Conservation (phyloP, 2,797 vertebrate genomes). For the Eospalax fontanierii region DNA sequence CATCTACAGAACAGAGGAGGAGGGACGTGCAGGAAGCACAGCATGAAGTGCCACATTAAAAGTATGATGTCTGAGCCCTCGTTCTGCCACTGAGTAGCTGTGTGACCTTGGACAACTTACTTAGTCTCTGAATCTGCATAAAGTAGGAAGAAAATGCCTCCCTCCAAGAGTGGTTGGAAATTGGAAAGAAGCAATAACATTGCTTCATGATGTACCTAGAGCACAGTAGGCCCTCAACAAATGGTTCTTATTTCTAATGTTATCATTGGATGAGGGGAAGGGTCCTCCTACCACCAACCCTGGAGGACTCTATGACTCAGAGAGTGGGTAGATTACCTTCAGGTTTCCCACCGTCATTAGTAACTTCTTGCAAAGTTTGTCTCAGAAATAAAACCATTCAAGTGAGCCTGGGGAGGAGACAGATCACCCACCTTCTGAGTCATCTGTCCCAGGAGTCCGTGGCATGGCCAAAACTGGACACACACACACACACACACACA, state of each 20-base stretch:
- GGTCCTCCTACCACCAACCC: too few species aligned
- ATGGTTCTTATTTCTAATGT: background rate
- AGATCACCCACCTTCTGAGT: background rate
- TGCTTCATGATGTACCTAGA: background rate
- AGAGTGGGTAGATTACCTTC: background rate
- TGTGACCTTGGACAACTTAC: background rate
- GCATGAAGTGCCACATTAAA: background rate
- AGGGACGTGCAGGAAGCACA: rapidly evolving
- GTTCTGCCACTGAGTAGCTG: background rate
- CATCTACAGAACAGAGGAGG: background rate
- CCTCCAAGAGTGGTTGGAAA: background rate
- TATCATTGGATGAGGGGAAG: background rate
- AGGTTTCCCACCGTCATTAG: background rate
- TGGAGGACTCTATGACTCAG: background rate
- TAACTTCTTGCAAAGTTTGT: background rate
- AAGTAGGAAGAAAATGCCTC: background rate
- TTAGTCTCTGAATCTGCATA: conserved; percentile 2
- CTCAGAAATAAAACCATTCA: conserved; percentile 11
- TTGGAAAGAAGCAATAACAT: background rate
- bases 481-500: too few species aligned
- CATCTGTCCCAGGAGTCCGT: background rate
- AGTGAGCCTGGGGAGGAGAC: background rate
- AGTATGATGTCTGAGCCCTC: background rate
- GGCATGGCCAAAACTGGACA: background rate
- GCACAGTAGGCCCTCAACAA: background rate